Evolutionary conservation across 2,888 invertebrate genomes (phyloP).

Genomic region (Agriopis aurantiaria): DNA sequence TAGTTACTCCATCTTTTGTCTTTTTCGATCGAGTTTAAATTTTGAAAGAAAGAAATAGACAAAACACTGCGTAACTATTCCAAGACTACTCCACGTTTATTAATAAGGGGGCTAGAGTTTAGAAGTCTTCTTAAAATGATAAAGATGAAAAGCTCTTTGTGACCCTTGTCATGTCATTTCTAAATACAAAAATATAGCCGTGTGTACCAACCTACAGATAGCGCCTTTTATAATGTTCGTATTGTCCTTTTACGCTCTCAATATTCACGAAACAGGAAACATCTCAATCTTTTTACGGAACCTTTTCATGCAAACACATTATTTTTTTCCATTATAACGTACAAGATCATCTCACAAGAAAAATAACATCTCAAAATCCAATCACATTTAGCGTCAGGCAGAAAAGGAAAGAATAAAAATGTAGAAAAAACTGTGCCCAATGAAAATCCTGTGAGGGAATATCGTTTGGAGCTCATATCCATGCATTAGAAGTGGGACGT

Average conservation of each 20-base stretch:
- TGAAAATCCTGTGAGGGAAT: slow-evolving; percentile 20
- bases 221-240: slow-evolving; percentile 7
- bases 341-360: slow-evolving; percentile 34
- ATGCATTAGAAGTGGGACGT: slow-evolving; percentile 39
- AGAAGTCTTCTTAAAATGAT: no score
- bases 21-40: no score
- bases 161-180: no score
- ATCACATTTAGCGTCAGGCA: slow-evolving; percentile 28
- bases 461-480: slow-evolving; percentile 23
- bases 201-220: not conserved
- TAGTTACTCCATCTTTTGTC: no score
- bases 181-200: no score
- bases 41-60: no score
- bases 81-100: no score
- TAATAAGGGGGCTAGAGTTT: no score
- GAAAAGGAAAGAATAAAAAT: slow-evolving; percentile 4
- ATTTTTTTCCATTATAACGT: slow-evolving; percentile 35
- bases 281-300: slow-evolving; percentile 28
- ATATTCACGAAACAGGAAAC: slow-evolving; percentile 26
- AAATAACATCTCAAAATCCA: slow-evolving; percentile 34
- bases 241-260: slow-evolving; percentile 23
- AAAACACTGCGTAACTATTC: no score
- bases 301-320: slow-evolving; percentile 34
- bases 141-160: no score
- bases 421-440: slow-evolving; percentile 17